Evolutionary conservation across 2,888 invertebrate genomes (phyloP).

Genomic region (Elegia similella): DNA sequence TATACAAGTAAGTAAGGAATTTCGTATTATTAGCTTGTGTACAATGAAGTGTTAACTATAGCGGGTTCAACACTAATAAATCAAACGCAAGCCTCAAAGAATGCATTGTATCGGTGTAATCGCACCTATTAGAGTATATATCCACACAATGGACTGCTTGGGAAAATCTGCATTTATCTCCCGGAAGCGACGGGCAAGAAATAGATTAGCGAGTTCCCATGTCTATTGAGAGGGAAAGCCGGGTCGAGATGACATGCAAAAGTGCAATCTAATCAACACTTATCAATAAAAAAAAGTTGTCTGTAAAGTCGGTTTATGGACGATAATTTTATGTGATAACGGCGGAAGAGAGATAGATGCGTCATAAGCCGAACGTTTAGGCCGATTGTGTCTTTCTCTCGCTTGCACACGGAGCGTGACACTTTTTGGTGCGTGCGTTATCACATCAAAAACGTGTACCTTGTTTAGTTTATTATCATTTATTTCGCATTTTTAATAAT

Average conservation of each 20-base stretch:
- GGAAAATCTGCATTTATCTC: conserved; percentile 4
- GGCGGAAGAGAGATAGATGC: no score
- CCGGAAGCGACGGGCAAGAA: background rate
- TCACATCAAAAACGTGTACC: no score
- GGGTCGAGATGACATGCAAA: conserved; percentile 5
- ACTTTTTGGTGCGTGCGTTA: no score
- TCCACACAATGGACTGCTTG: background rate
- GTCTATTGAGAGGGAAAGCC: conserved; percentile 10
- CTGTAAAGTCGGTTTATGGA: no score
- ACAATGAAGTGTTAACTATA: background rate
- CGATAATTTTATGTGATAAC: no score
- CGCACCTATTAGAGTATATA: conserved; percentile 4
- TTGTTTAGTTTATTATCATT: no score
- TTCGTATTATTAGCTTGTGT: no score
- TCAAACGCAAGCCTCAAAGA: background rate
- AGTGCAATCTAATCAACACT: background rate
- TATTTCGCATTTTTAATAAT: no score
- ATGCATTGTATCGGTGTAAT: conserved; percentile 12
- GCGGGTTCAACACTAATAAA: background rate
- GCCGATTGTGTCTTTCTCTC: no score
- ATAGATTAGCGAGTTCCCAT: conserved; percentile 8
- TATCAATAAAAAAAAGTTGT: background rate
- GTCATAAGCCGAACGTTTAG: no score
- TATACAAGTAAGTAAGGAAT: no score
- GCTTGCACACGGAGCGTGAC: no score